Percentiles rank a stretch among this genome's conserved stretches.
phyloP scores from a whole-genome alignment of 2,797 vertebrate genomes.

The Saxicola maurus region DNA sequence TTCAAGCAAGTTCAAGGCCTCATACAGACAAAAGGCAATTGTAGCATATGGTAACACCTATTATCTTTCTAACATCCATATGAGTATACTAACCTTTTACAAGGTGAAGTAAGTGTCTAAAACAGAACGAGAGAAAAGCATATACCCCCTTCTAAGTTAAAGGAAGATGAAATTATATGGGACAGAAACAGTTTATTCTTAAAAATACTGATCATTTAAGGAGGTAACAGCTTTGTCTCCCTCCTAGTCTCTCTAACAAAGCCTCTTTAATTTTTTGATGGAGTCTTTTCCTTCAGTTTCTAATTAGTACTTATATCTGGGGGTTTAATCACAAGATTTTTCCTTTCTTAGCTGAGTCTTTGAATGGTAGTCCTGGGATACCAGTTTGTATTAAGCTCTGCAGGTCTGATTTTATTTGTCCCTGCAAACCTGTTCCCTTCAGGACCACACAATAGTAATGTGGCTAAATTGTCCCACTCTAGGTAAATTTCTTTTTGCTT shows the following conservation, averaged over 20 bases:
- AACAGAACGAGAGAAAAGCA: background rate
- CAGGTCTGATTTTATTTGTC: background rate
- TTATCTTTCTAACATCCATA: background rate
- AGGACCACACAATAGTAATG: background rate
- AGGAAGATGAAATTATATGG: background rate
- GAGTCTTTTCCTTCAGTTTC: background rate
- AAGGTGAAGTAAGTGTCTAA: background rate
- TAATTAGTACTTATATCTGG: background rate
- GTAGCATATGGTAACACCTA: slow-evolving; percentile 32
- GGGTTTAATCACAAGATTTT: background rate
- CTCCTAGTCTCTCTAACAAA: background rate
- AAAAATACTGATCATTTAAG: background rate
- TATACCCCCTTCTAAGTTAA: background rate
- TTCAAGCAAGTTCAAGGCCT: background rate
- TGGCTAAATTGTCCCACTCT: background rate
- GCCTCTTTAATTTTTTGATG: background rate
- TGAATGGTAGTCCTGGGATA: background rate
- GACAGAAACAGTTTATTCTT: background rate
- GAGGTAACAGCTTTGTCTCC: background rate
- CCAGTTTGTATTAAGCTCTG: background rate
- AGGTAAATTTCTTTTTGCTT: background rate
- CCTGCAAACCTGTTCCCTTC: background rate
- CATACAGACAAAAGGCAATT: slow-evolving; percentile 8
- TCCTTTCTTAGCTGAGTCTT: background rate
- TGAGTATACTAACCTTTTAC: background rate